phyloP scores from a whole-genome alignment of 53 echinoderm and acorn worm genomes.

The Holothuria leucospilota region DNA sequence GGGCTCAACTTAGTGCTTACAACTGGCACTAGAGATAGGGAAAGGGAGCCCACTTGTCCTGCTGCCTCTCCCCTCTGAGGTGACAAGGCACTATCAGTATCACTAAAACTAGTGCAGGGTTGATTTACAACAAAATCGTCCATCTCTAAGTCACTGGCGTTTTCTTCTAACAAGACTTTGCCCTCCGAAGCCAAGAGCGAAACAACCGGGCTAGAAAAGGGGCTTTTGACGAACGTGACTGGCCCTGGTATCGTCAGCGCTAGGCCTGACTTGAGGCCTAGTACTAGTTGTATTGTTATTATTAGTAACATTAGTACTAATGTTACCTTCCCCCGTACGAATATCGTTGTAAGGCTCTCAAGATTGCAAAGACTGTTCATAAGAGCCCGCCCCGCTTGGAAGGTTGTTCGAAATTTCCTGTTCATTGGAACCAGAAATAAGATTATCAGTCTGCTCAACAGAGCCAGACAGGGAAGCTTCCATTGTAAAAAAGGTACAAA shows the following conservation, averaged over 20 bases:
- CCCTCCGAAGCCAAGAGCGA: no score
- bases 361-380: slow-evolving; percentile 4
- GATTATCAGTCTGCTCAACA: background rate
- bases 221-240: no score
- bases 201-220: no score
- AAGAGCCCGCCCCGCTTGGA: background rate
- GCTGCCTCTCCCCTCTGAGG: no score
- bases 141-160: no score
- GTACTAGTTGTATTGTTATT: background rate
- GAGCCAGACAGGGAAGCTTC: slow-evolving; percentile 5
- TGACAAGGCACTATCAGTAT: no score
- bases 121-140: no score
- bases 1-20: background rate
- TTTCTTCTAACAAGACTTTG: no score
- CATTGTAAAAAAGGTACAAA: background rate
- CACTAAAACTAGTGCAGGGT: no score
- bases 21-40: background rate
- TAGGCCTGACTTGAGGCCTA: background rate
- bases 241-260: background rate
- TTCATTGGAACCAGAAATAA: slow-evolving; percentile 1
- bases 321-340: background rate
- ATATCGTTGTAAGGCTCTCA: background rate
- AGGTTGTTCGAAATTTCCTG: background rate
- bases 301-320: background rate
- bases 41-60: no score